A percentile compares a stretch with the other conserved stretches of the same genome.
phyloP scores from a whole-genome alignment of 2,113 vertebrate genomes.

The Phainopepla nitens region DNA sequence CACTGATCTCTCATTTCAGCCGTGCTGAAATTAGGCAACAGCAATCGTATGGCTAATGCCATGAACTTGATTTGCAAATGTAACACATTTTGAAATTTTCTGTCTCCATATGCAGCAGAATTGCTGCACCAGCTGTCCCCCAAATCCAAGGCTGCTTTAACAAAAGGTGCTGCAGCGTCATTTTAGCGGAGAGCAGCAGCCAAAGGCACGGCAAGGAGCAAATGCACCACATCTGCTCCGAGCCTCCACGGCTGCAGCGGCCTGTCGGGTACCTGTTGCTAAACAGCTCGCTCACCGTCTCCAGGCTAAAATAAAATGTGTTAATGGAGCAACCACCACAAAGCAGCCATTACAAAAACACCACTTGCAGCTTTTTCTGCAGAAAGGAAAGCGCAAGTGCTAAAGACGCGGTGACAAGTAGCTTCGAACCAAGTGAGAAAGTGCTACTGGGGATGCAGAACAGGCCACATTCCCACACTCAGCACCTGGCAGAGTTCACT shows the following conservation, averaged over 20 bases:
- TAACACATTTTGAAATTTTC: not conserved
- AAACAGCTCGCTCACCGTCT: not conserved
- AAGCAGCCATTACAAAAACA: not conserved
- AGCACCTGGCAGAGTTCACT: not conserved
- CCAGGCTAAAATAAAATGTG: conserved; percentile 6
- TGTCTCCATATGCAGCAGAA: not conserved
- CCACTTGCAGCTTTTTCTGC: not conserved
- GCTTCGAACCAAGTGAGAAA: not conserved
- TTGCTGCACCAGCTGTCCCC: not conserved
- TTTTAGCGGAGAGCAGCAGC: not conserved
- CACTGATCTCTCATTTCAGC: not conserved
- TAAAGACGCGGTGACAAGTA: not conserved
- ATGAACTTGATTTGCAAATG: not conserved
- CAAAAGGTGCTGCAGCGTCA: not conserved
- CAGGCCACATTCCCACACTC: not conserved
- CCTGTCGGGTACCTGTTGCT: not conserved
- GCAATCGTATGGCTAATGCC: not conserved
- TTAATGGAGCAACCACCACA: not conserved
- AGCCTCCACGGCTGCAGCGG: not conserved
- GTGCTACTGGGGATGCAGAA: not conserved
- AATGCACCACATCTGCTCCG: not conserved
- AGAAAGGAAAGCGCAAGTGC: not conserved
- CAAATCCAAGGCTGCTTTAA: not conserved
- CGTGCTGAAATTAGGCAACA: not conserved
- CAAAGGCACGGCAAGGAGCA: not conserved